phyloP scores from a whole-genome alignment of 1,140 invertebrate genomes.

The Diplogasteroides magnus region DNA sequence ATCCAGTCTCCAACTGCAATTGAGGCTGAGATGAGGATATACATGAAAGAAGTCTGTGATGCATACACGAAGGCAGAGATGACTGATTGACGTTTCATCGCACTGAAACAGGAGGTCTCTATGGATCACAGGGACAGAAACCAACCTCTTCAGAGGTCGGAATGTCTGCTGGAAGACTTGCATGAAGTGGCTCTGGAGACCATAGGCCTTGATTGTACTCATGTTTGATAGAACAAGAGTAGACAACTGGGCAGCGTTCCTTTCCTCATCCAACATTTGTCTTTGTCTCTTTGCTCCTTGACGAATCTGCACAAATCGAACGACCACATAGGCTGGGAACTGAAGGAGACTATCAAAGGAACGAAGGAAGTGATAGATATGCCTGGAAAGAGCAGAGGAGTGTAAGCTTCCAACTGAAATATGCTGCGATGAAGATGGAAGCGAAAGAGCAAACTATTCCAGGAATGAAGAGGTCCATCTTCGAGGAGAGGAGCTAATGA shows the following conservation, averaged over 20 bases:
- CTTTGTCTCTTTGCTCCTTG: constrained; percentile 44
- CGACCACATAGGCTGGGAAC: constrained; percentile 50
- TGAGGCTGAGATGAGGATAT: constrained; percentile 51
- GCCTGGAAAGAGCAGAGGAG: constrained; percentile 42
- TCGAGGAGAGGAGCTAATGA: constrained; percentile 46
- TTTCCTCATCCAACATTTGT: constrained; percentile 54
- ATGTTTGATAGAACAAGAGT: constrained; percentile 51
- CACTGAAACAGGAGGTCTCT: constrained; percentile 31
- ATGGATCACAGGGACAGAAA: too few species aligned
- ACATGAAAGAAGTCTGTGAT: constrained; percentile 49
- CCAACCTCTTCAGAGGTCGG: constrained; percentile 43
- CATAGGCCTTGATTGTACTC: constrained; percentile 52
- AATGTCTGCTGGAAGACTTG: constrained; percentile 44
- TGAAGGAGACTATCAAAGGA: too few species aligned
- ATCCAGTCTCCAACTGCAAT: constrained; percentile 44
- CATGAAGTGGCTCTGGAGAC: constrained; percentile 45
- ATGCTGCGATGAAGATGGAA: constrained; percentile 43
- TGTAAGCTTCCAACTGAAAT: constrained; percentile 52
- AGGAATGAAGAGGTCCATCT: constrained; percentile 45
- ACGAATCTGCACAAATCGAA: constrained; percentile 43
- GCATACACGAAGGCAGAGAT: constrained; percentile 51
- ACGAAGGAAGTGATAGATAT: too few species aligned
- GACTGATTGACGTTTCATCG: constrained; percentile 46
- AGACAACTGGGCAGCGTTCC: constrained; percentile 50
- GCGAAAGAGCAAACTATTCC: constrained; percentile 44